Conservation (phyloP, 2,888 invertebrate species). For the Sinohyriopsis cumingii region DNA sequence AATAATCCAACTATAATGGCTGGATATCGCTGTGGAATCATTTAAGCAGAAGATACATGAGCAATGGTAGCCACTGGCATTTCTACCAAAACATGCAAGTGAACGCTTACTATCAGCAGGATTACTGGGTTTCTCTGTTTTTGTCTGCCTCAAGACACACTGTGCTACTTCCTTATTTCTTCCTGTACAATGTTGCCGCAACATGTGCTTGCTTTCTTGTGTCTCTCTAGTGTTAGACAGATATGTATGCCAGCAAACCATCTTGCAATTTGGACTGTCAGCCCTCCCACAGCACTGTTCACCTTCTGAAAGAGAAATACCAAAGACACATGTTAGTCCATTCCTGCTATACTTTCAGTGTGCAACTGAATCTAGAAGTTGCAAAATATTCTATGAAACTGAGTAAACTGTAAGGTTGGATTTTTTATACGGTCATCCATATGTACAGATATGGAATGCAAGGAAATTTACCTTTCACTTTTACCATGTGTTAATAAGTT, state of each 20-base stretch:
- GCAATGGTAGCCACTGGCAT: too few relatives aligned
- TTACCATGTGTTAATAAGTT: too few relatives aligned
- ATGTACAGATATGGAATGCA: too few relatives aligned
- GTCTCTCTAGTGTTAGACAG: constrained; percentile 35
- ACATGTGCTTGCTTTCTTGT: constrained; percentile 34
- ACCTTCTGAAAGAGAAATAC: constrained; percentile 35
- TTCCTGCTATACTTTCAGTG: too few relatives aligned
- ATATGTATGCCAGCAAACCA: constrained; percentile 49
- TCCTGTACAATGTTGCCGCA: constrained; percentile 46
- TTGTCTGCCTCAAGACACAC: constrained; percentile 50
- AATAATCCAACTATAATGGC: too few relatives aligned
- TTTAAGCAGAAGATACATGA: too few relatives aligned
- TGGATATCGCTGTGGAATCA: too few relatives aligned
- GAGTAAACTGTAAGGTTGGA: too few relatives aligned
- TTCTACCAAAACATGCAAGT: neutral
- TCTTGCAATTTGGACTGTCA: constrained; percentile 40
- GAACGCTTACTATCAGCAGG: constrained; percentile 43
- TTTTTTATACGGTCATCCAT: too few relatives aligned
- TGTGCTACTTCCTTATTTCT: constrained; percentile 42
- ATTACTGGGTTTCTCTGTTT: constrained; percentile 40
- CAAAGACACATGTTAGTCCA: neutral
- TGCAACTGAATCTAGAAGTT: too few relatives aligned
- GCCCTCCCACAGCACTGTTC: constrained; percentile 47
- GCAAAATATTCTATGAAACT: too few relatives aligned
- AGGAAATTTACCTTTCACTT: too few relatives aligned